Evolutionary conservation across 2,888 invertebrate species (phyloP), one percentile per base, ranked within the genome.

Genomic region (Conops quadrifasciatus): DNA sequence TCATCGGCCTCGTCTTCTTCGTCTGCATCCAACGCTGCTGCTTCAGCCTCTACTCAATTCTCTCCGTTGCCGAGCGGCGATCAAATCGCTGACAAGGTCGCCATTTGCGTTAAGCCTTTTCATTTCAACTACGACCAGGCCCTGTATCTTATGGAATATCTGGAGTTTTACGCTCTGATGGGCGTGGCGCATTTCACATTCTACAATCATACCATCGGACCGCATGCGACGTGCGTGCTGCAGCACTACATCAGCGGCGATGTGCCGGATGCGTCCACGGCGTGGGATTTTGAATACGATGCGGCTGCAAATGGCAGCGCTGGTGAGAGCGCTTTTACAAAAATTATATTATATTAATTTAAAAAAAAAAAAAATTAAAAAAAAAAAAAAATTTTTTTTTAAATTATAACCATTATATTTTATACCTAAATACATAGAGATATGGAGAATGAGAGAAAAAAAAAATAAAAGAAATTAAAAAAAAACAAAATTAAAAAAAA

Each of bases 161-260:
- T 96, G 79, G 96, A 96, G 85, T 87, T 96, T 78, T 94, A 96
- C 85, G 88, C 91, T 11, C 86, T 96, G 53, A 87, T 96, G 76
- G 96, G 96, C 0, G 94, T 93, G 51, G 90, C 90, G 66, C 95
- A 95, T 84, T 95, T 96, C 85, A 94, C 94, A 67, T 92, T 96
- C 86, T 96, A 96, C 87, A 96, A 96, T 84, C 93, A 94, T 83
- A 95, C 96, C 0, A 88, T 95, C 59, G 95, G 95, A 24, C 87
- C 89, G 0, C 91, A 92, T 66, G 94, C 94, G 16, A 90, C 90
- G 21, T 96, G 96, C 82, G 88, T 94, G 28, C 87, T 95, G 53
- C 88, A 89, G 56, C 89, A 92, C 81, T 94, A 88, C 73, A 87
- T 83, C 59, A 75, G 75, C 4, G 85, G 84, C 0, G 79, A 81